These are phyloP conservation scores for Euproctis similis DNA, from an alignment of 2,888 invertebrate species.

Conservation along the genomic window DNA sequence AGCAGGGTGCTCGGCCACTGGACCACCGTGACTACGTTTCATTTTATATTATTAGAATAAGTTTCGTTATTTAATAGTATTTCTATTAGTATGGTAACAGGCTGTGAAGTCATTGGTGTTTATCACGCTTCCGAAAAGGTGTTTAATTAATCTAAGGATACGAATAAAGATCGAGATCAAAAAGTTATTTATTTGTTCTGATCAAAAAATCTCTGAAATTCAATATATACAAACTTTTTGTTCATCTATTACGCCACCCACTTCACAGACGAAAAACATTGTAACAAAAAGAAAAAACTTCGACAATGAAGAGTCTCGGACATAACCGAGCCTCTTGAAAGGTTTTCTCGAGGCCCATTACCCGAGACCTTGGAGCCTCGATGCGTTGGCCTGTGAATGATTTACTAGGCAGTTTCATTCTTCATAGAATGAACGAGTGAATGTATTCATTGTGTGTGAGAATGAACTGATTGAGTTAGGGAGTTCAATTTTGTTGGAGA, in stretches of 20 bases:
- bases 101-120: too few species aligned
- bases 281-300: conserved; percentile 1
- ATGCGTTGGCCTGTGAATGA: conserved; percentile 35
- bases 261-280: conserved; percentile 1
- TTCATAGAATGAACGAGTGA: conserved; percentile 17
- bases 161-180: too few species aligned
- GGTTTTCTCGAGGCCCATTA: conserved; percentile 20
- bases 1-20: too few species aligned
- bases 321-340: conserved; percentile 17
- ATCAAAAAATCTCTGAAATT: too few species aligned
- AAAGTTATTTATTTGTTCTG: too few species aligned
- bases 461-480: conserved; percentile 15
- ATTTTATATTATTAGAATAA: too few species aligned
- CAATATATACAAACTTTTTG: neutral
- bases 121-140: too few species aligned
- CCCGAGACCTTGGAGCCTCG: conserved; percentile 19
- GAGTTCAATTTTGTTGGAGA: conserved; percentile 1
- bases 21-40: too few species aligned
- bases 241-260: conserved; percentile 1
- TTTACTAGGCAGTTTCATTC: conserved; percentile 31
- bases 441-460: conserved; percentile 11
- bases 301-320: conserved; percentile 7
- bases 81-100: too few species aligned
- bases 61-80: too few species aligned
- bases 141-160: too few species aligned